phyloP scores from a whole-genome alignment of 2,888 invertebrate genomes.

The Sympetrum striolatum region DNA sequence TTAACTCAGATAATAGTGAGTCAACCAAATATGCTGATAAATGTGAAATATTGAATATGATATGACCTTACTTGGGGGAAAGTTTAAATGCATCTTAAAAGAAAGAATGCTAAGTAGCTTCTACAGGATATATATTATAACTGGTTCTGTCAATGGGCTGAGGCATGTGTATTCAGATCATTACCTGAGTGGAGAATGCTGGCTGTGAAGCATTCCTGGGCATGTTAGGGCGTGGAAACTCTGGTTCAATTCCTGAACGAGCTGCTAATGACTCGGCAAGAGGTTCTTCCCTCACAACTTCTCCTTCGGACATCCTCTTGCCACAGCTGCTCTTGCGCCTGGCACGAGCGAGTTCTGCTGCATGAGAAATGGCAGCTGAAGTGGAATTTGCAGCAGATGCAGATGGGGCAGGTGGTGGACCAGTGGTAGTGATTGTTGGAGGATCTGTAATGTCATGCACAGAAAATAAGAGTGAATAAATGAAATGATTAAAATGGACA shows the following conservation, averaged over 20 bases:
- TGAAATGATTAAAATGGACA: neutral
- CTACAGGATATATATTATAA: no score
- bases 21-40: neutral
- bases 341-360: constrained; percentile 25
- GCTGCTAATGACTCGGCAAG: constrained; percentile 19
- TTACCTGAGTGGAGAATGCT: constrained; percentile 73
- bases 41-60: no score
- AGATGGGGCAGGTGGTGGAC: constrained; percentile 12
- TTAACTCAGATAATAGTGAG: no score
- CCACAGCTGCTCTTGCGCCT: constrained; percentile 17
- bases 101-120: no score
- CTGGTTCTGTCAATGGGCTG: no score
- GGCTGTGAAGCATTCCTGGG: constrained; percentile 88
- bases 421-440: constrained; percentile 5
- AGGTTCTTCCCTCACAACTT: constrained; percentile 1
- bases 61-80: no score
- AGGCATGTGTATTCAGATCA: neutral
- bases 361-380: constrained; percentile 3
- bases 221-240: constrained; percentile 61
- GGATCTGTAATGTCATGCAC: neutral
- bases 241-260: constrained; percentile 36
- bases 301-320: constrained; percentile 19
- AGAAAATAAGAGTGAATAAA: neutral
- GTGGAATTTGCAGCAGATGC: constrained; percentile 5
- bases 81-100: no score